Base-by-base conservation (phyloP, 53 echinoderm and acorn worm species). In the Mesocentrotus franciscanus region DNA sequence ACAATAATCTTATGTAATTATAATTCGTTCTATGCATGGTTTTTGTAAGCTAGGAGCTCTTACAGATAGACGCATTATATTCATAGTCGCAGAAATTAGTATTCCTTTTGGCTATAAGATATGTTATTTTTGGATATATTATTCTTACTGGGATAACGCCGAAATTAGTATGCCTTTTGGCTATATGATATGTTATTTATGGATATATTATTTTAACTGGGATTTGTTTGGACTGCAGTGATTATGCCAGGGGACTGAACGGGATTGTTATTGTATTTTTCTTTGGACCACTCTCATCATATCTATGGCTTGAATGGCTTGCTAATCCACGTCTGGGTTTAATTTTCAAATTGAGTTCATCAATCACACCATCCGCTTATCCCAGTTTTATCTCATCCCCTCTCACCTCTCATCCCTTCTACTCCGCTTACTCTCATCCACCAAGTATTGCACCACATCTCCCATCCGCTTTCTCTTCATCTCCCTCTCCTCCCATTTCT, bases 201-300 rank as follows among this genome's bases (percentile, higher is more conserved):
- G 42, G 20, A 81, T 18, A 81, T 39, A 33, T 18, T 17, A 0
- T 20, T 81, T 81, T 81, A 36, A 7, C 20, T 81, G 14, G 29
- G 81, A 81, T 8, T 81, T 20, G 42, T 42, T 81, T 39, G 42
- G 18, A 42, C 81, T 36, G 20, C 17, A 20, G 18, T 81, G 42
- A 81, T 81, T 15, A 42, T 4, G 42, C 22, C 81, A 81, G 39
- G 42, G 36, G 81, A 81, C 16, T 14, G 39, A 8, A 39, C 33
- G 81, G 9, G 20, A 39, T 81, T 81, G 81, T 81, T 81, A 81
- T 81, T 81, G 20, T 81, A 81, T 81, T 81, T 33, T 81, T 42
- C 81, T 42, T 81, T 20, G 36, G 81, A 27, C 26, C 27, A 72
- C 26, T 27, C 27, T n/a, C 7, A 72, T 72, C 15, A 11, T 81